Evolutionary conservation across 2,888 invertebrate genomes (phyloP), one percentile per base, ranked within the genome.

Genomic region (Pterostichus madidus): DNA sequence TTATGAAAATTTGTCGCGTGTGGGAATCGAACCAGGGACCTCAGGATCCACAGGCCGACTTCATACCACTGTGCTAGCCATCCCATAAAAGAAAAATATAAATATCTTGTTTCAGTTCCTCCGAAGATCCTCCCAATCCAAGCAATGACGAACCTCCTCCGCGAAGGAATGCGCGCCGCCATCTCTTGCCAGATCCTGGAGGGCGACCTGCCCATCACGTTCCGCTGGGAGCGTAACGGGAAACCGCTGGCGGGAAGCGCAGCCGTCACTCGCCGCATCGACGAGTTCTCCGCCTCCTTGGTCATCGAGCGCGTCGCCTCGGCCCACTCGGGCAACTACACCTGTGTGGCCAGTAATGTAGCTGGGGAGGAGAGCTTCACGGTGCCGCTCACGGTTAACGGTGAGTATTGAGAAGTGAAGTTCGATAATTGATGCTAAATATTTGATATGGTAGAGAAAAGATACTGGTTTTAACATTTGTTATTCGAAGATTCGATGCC

Each of bases 151-250:
- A 94, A 95, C 89, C 92, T 96, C 88, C 91, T 96, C 84, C 91
- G 95, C 56, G 96, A 96, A 91, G 96, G 96, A 83, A 95, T 97
- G 94, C 92, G 97, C 86, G 96, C 96, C 44, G 96, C 96, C 84
- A 96, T 97, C 88, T 95, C 96, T 85, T 97, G 97, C 89, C 96
- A 96, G 91, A 96, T 97, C 89, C 93, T 97, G 88, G 96, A 97
- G 91, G 97, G 98, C 24, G 98, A 98, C 91, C 93, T 97, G 86
- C 98, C 98, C 71, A 95, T 98, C 86, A 95, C 95, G 85, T 96
- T 98, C 91, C 93, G 95, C 79, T 98, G 98, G 98, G 96, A 96
- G 88, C 95, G 97, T 90, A 96, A 98, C 89, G 96, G 95, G 68
- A 95, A 95, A 88, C 92, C 94, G 5, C 93, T 96, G 86, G 88